Evolutionary conservation across 2,888 invertebrate genomes (phyloP).

Genomic region (Danaus chrysippus): DNA sequence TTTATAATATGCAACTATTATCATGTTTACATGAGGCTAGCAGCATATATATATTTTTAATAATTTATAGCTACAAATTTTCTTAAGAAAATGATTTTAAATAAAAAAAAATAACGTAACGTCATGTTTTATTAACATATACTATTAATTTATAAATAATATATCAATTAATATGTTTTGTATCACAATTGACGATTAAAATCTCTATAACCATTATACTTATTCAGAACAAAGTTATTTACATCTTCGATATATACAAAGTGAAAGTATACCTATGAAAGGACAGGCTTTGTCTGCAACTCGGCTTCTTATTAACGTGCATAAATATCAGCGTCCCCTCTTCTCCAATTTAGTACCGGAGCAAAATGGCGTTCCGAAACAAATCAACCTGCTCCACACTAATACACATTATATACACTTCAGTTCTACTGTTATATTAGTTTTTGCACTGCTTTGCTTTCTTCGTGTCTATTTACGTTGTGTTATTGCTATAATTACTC

Average conservation of each 20-base stretch:
- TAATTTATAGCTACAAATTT: too few species aligned
- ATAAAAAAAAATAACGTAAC: too few species aligned
- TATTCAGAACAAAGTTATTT: constrained; percentile 1
- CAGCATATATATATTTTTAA: too few species aligned
- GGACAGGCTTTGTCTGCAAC: constrained; percentile 59
- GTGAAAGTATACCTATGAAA: constrained; percentile 9
- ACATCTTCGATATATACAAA: constrained; percentile 2
- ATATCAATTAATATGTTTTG: too few species aligned
- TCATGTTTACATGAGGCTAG: too few species aligned
- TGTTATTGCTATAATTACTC: background rate
- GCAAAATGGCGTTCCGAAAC: constrained; percentile 49
- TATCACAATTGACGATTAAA: too few species aligned
- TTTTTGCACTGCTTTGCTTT: constrained; percentile 1
- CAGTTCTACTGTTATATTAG: constrained; percentile 4
- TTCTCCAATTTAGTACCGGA: constrained; percentile 51
- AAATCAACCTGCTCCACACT: constrained; percentile 51
- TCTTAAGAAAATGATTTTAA: too few species aligned
- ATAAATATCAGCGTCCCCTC: constrained; percentile 66
- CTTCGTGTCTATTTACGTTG: background rate
- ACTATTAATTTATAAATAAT: too few species aligned
- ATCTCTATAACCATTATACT: background rate
- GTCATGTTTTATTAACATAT: too few species aligned
- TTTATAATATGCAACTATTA: background rate
- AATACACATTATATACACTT: constrained; percentile 20
- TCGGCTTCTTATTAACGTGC: constrained; percentile 69